These are phyloP conservation scores for Holacanthus passer DNA, from an alignment of 2,113 vertebrate genomes.

Conservation along the genomic window DNA sequence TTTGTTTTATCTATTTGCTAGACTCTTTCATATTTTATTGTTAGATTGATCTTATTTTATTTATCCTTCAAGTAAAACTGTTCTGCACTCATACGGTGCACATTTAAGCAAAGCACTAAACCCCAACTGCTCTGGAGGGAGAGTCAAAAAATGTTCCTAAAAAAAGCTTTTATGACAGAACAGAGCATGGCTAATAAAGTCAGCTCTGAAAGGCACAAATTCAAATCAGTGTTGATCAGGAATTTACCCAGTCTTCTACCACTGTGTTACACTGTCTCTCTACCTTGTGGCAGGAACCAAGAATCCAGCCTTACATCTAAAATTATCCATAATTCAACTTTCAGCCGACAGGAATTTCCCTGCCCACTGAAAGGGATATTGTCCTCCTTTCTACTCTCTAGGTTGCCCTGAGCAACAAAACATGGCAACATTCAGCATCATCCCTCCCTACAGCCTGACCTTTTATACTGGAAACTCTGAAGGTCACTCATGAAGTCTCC, in stretches of 20 bases:
- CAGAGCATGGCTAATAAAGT: too few relatives aligned
- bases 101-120: neutral
- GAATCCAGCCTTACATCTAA: neutral
- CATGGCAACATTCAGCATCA: conserved; percentile 21
- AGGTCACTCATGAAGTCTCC: conserved; percentile 23
- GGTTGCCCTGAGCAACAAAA: conserved; percentile 5
- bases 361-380: conserved; percentile 29
- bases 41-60: too few relatives aligned
- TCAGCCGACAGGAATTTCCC: conserved; percentile 24
- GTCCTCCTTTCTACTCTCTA: conserved; percentile 13
- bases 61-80: too few relatives aligned
- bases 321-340: neutral
- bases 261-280: neutral
- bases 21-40: too few relatives aligned
- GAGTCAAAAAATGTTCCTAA: too few relatives aligned
- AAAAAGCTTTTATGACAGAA: too few relatives aligned
- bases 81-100: too few relatives aligned
- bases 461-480: conserved; percentile 35
- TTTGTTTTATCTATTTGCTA: too few relatives aligned
- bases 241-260: neutral
- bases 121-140: too few relatives aligned
- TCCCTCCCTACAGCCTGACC: conserved; percentile 10
- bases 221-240: neutral
- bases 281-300: neutral
- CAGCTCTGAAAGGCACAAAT: neutral